These are phyloP conservation scores for Takifugu bimaculatus DNA, from an alignment of 2,113 vertebrate genomes.

Conservation along the genomic window DNA sequence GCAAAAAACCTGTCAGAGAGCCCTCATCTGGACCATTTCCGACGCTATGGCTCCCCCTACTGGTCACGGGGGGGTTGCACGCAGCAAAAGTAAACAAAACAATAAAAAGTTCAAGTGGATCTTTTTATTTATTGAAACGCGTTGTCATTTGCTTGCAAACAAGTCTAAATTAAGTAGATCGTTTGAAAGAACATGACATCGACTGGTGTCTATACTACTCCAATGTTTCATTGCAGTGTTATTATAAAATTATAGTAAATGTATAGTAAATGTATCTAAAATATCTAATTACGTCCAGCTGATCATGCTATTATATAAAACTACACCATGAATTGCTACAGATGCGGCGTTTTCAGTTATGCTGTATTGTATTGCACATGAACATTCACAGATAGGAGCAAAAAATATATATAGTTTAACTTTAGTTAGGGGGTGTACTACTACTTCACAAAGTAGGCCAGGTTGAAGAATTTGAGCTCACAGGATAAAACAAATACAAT, in stretches of 20 bases:
- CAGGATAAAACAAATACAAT: not conserved
- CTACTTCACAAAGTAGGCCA: not conserved
- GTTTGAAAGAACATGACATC: too few species aligned
- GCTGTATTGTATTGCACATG: not conserved
- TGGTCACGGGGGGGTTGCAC: constrained; percentile 10
- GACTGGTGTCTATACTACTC: too few species aligned
- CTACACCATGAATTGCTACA: constrained; percentile 16
- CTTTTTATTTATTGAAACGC: too few species aligned
- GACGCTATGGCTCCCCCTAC: constrained; percentile 50
- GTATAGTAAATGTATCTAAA: too few species aligned
- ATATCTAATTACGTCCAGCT: too few species aligned
- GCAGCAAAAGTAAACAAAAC: not conserved
- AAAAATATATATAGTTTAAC: too few species aligned
- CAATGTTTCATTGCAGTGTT: too few species aligned
- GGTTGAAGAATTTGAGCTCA: not conserved
- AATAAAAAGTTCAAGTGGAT: not conserved
- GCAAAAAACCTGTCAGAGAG: not conserved
- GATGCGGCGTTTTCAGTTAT: constrained; percentile 31
- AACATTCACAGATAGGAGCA: not conserved
- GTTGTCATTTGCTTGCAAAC: too few species aligned
- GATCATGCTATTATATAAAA: too few species aligned
- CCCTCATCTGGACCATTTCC: constrained; percentile 38
- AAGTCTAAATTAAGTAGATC: too few species aligned
- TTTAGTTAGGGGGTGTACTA: not conserved
- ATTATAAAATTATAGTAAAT: too few species aligned